phyloP scores from a whole-genome alignment of 2,888 invertebrate species.

The Catocala fraxini region DNA sequence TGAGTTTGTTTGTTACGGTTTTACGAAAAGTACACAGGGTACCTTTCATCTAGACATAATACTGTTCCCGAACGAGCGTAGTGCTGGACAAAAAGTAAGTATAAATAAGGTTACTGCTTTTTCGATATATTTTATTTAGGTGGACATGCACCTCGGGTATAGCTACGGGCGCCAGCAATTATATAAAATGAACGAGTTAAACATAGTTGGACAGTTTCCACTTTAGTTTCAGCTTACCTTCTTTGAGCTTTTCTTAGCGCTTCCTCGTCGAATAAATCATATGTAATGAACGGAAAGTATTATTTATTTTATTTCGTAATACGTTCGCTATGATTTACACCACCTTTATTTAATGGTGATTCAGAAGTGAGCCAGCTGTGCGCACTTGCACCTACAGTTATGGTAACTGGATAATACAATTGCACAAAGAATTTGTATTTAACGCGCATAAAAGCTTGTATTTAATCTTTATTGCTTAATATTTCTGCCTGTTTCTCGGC shows the following conservation, averaged over 20 bases:
- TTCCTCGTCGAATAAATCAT: slow-evolving; percentile 12
- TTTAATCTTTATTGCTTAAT: too few species aligned
- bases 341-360: slow-evolving; percentile 40
- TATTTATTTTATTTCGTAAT: slow-evolving; percentile 13
- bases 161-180: background rate
- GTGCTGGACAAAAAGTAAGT: too few species aligned
- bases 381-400: slow-evolving; percentile 47
- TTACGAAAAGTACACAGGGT: too few species aligned
- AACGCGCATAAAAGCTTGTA: too few species aligned
- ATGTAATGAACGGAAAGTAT: background rate
- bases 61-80: too few species aligned
- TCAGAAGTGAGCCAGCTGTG: slow-evolving; percentile 51
- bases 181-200: slow-evolving; percentile 5
- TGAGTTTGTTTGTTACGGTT: too few species aligned
- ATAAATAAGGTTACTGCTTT: too few species aligned
- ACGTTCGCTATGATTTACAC: slow-evolving; percentile 8
- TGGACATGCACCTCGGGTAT: too few species aligned
- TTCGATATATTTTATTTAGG: too few species aligned
- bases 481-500: too few species aligned
- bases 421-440: slow-evolving; percentile 40
- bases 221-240: slow-evolving; percentile 9
- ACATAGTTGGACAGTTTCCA: slow-evolving; percentile 15
- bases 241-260: slow-evolving; percentile 10
- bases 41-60: too few species aligned
- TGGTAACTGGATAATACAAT: slow-evolving; percentile 47